Percentiles rank a stretch among this genome's conserved stretches.
Evolutionary conservation across 1,140 invertebrate species (phyloP).

Genomic region (Babylonia areolata): DNA sequence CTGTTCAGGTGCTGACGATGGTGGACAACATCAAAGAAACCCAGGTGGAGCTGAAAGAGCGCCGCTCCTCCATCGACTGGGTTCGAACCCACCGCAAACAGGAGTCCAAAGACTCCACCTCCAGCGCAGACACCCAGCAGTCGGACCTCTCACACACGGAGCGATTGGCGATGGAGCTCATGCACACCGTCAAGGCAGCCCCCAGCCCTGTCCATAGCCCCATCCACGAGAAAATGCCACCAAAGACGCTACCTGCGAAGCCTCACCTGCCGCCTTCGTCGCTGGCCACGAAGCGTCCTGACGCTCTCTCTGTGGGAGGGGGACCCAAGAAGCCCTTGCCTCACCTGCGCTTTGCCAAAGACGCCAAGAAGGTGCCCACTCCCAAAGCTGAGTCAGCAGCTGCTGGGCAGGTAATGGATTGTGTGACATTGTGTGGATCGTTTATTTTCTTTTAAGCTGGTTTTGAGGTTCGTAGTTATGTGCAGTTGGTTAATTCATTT

Average conservation of each 20-base stretch:
- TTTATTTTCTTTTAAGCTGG: neutral
- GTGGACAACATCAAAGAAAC: conserved; percentile 98
- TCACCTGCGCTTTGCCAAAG: conserved; percentile 35
- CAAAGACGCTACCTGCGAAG: conserved; percentile 36
- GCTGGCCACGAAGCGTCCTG: conserved; percentile 47
- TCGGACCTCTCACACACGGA: conserved; percentile 62
- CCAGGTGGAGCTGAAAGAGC: conserved; percentile 86
- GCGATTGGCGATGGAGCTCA: conserved; percentile 18
- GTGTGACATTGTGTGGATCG: neutral
- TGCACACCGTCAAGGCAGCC: conserved; percentile 2
- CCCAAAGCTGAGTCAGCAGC: conserved; percentile 11
- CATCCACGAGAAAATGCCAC: conserved; percentile 23
- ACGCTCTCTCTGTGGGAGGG: conserved; percentile 37
- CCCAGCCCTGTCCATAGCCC: neutral
- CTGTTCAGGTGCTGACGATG: conserved; percentile 93
- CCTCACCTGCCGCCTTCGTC: conserved; percentile 39
- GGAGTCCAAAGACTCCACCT: conserved; percentile 73
- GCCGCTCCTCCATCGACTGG: conserved; percentile 60
- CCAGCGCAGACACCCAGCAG: conserved; percentile 71
- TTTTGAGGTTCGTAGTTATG: neutral
- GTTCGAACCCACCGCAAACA: conserved; percentile 71
- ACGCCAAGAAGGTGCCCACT: neutral
- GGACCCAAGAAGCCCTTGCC: neutral
- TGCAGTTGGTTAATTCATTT: neutral
- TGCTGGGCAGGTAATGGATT: conserved; percentile 16